These are phyloP conservation scores for Microtus oregoni DNA, from an alignment of 2,113 vertebrate species.

Conservation along the genomic window DNA sequence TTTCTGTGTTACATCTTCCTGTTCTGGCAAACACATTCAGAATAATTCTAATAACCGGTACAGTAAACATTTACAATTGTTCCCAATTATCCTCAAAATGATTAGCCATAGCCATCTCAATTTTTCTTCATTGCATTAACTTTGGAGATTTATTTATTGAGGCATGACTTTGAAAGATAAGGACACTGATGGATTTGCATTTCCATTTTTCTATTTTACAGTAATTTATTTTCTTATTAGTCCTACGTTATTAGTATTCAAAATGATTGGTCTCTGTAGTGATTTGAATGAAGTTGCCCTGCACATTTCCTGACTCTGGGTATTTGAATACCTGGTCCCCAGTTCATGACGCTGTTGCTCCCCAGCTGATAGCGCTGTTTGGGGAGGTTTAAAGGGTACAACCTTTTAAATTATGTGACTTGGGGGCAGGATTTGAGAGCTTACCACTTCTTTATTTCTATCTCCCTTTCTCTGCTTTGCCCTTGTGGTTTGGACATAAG, in stretches of 20 bases:
- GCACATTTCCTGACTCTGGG: neutral
- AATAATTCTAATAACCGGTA: neutral
- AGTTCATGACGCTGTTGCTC: neutral
- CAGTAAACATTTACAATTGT: neutral
- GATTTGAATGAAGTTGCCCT: neutral
- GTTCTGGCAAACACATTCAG: neutral
- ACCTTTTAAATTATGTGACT: no score
- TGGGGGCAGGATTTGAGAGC: neutral
- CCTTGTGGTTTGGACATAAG: neutral
- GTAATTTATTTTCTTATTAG: slow-evolving; percentile 17
- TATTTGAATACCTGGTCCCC: neutral
- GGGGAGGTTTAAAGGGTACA: neutral
- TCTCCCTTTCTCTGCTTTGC: neutral
- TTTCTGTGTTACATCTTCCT: neutral
- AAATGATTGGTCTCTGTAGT: neutral
- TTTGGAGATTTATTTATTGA: slow-evolving; percentile 29
- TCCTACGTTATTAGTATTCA: neutral
- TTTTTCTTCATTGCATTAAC: neutral
- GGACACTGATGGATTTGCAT: neutral
- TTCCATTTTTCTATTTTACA: slow-evolving; percentile 18
- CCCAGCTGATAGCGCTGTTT: neutral
- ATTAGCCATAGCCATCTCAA: neutral
- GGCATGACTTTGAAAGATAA: neutral
- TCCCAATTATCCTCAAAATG: neutral
- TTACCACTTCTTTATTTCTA: neutral